Evolutionary conservation across 2,797 vertebrate species (phyloP), one percentile per base, ranked within the genome.

Genomic region (Petrocephalus sullivani): DNA sequence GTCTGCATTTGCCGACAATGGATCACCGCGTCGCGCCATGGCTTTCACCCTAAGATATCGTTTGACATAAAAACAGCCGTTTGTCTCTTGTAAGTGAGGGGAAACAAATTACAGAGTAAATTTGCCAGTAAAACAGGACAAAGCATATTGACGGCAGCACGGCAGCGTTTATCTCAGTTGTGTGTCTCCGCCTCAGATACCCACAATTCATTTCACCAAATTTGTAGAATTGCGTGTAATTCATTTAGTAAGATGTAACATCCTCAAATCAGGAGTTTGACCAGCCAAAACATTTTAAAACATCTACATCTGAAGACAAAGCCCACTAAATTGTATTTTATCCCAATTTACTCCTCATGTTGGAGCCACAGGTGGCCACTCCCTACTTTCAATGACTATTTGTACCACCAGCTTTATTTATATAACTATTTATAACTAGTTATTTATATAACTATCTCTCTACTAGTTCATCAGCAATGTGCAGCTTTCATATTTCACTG

Each of bases 51-150:
- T 37, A 85, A 85, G 10, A 33, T 54, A 57, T 54, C 54, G 81
- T 53, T 83, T 83, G 81, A 53, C 81, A 51, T 83, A 51, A 83
- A 83, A 51, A 53, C 81, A 83, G 9, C 81, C 41, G 84, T 57
- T 85, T 85, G 51, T 85, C 84, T 58, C 84, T 54, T 85, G 84
- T 85, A 85, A 64, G 41, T 49, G 57, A 46, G 28, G n/a, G 33
- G 85, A 64, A 64, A 61, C 46, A 87, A 61, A 41, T 87, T 64
- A 33, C 58, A 16, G 33, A 21, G 57, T 3, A 61, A 85, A 85
- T 61, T 87, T 64, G 23, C 54, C 53, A 37, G 23, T 57, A 57
- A 85, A 85, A 57, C 23, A 85, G 53, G 10, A 85, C 54, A 8
- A 9, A 85, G 53, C 28, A 85, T 58, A 85, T 85, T 6, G 71